These are phyloP conservation scores for Crioceris asparagi DNA, from an alignment of 2,888 invertebrate genomes.

Conservation along the genomic window DNA sequence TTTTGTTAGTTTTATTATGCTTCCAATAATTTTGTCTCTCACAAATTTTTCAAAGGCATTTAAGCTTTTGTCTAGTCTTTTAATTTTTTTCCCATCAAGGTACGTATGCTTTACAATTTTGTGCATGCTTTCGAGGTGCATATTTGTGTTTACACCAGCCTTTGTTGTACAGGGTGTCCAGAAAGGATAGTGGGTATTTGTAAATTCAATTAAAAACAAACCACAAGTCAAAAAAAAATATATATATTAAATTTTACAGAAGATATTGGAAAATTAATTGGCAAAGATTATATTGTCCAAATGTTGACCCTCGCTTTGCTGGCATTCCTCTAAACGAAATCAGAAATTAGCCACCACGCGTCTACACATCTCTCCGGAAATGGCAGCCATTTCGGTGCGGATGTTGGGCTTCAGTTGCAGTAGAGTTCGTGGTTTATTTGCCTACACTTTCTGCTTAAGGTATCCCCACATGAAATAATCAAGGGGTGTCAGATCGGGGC, in stretches of 20 bases:
- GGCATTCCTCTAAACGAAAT: background rate
- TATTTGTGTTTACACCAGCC: no score
- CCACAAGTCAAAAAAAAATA: no score
- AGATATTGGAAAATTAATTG: background rate
- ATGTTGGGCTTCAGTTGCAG: background rate
- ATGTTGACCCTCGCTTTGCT: background rate
- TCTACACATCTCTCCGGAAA: background rate
- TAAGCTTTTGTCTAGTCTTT: no score
- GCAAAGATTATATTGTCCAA: background rate
- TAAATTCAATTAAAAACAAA: no score
- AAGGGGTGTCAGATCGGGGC: background rate
- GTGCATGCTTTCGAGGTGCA: no score
- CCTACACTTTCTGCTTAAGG: background rate
- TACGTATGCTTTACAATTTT: no score
- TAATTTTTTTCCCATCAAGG: no score
- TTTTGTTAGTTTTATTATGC: no score
- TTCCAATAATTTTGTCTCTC: no score
- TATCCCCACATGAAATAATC: background rate
- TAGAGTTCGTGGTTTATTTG: constrained; percentile 1
- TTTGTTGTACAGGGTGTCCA: no score
- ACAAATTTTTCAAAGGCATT: no score
- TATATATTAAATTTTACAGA: background rate
- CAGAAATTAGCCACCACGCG: background rate
- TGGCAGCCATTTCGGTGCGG: background rate
- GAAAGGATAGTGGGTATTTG: no score